Percentiles rank a stretch among this genome's conserved stretches.
Evolutionary conservation across 2,797 vertebrate genomes (phyloP).

Genomic region (Scyliorhinus canicula): DNA sequence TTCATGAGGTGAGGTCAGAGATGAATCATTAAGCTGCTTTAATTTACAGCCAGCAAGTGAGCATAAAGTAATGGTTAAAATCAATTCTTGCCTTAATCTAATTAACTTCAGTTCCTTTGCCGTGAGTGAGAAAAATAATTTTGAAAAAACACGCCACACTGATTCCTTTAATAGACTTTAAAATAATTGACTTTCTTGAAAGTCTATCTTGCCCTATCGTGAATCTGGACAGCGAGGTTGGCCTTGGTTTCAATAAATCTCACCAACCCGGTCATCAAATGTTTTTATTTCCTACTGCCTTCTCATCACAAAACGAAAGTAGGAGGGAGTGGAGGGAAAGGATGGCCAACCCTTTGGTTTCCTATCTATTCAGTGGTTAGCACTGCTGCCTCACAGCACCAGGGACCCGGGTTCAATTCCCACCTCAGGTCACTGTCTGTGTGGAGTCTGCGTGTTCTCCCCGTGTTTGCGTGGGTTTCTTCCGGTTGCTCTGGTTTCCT

Average conservation of each 20-base stretch:
- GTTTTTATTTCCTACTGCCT: background rate
- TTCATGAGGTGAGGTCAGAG: background rate
- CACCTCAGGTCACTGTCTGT: no score
- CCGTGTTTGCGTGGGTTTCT: no score
- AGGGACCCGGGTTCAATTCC: no score
- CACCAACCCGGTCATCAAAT: background rate
- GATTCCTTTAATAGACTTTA: background rate
- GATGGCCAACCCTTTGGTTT: background rate
- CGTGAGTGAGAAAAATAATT: background rate
- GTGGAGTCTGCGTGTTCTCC: no score
- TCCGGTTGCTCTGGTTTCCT: no score
- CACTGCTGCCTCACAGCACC: no score
- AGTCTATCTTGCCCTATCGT: background rate
- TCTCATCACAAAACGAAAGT: no score
- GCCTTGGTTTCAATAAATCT: background rate
- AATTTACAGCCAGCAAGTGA: background rate
- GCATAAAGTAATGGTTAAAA: background rate
- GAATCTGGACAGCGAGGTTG: background rate
- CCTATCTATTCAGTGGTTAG: background rate
- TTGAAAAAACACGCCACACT: background rate
- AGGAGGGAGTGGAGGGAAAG: no score
- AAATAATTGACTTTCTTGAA: background rate
- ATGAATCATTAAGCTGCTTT: background rate
- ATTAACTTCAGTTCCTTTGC: background rate
- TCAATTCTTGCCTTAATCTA: background rate